phyloP scores from a whole-genome alignment of 2,797 vertebrate species.

The Tangara arthus region DNA sequence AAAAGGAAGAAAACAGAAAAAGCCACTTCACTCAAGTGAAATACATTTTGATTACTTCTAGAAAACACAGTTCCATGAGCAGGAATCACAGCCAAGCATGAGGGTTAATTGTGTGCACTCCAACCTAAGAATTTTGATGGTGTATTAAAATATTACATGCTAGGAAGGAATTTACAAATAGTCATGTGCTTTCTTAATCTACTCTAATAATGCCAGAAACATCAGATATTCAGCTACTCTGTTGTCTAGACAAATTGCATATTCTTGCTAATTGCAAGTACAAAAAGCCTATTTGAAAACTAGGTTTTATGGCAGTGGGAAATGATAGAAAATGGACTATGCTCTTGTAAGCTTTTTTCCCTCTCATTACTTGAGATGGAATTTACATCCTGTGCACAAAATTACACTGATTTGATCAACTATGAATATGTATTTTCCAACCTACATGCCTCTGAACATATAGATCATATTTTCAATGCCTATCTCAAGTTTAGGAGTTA shows the following conservation, averaged over 20 bases:
- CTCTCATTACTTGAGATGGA: background rate
- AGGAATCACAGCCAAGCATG: background rate
- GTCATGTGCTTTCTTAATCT: slow-evolving; percentile 1
- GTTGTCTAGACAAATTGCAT: slow-evolving; percentile 30
- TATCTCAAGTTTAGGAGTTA: background rate
- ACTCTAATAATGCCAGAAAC: slow-evolving; percentile 5
- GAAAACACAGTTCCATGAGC: background rate
- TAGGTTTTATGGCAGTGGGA: background rate
- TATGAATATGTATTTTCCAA: slow-evolving; percentile 10
- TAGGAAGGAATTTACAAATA: slow-evolving; percentile 20
- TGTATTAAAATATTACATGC: background rate
- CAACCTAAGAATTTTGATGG: background rate
- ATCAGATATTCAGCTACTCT: background rate
- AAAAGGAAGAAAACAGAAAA: background rate
- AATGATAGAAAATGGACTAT: background rate
- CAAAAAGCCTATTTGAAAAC: slow-evolving; percentile 4
- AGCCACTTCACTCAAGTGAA: background rate
- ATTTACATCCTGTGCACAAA: background rate
- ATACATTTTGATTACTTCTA: background rate
- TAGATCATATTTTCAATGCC: background rate
- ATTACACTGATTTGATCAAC: background rate
- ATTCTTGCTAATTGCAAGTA: slow-evolving; percentile 28
- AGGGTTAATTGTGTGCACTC: background rate
- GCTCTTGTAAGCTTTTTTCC: background rate
- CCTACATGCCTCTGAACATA: background rate